Percentiles rank a stretch among this genome's conserved stretches.
phyloP scores from a whole-genome alignment of 2,113 vertebrate species.

The Sebastes fasciatus region DNA sequence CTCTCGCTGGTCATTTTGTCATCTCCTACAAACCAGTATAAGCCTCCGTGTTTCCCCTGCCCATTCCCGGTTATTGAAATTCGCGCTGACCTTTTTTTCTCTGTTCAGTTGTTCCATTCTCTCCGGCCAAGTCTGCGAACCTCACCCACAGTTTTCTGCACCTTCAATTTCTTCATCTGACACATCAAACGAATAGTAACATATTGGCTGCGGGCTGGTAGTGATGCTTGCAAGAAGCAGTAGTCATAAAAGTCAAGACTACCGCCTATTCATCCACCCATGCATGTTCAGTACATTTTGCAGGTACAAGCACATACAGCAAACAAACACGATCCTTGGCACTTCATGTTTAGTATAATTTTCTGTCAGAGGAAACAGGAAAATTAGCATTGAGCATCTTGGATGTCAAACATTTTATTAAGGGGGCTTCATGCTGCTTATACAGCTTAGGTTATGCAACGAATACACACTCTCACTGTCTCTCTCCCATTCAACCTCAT shows the following conservation, averaged over 20 bases:
- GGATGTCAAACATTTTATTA: conserved; percentile 50
- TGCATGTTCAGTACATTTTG: conserved; percentile 29
- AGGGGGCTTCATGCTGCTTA: conserved; percentile 30
- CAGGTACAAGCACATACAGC: conserved; percentile 17
- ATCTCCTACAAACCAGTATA: conserved; percentile 47
- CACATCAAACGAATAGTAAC: conserved; percentile 25
- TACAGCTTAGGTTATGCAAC: conserved; percentile 35
- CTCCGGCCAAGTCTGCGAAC: conserved; percentile 20
- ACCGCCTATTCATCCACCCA: conserved; percentile 23
- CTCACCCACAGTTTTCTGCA: conserved; percentile 27
- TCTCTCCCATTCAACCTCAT: conserved; percentile 37
- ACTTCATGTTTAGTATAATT: conserved; percentile 15
- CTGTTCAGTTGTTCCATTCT: conserved; percentile 16
- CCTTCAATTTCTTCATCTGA: conserved; percentile 30
- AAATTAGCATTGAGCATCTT: conserved; percentile 42
- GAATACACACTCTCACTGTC: conserved; percentile 26
- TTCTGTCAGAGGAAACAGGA: conserved; percentile 32
- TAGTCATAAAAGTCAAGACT: conserved; percentile 41
- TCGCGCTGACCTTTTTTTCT: conserved; percentile 30
- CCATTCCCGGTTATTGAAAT: conserved; percentile 37
- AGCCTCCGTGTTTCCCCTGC: conserved; percentile 50
- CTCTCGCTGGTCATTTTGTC: conserved; percentile 73
- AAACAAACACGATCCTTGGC: conserved; percentile 6
- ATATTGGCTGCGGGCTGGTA: conserved; percentile 17
- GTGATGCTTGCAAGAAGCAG: conserved; percentile 16